These are phyloP conservation scores for Limnephilus lunatus DNA, from an alignment of 2,888 invertebrate species.

Conservation along the genomic window DNA sequence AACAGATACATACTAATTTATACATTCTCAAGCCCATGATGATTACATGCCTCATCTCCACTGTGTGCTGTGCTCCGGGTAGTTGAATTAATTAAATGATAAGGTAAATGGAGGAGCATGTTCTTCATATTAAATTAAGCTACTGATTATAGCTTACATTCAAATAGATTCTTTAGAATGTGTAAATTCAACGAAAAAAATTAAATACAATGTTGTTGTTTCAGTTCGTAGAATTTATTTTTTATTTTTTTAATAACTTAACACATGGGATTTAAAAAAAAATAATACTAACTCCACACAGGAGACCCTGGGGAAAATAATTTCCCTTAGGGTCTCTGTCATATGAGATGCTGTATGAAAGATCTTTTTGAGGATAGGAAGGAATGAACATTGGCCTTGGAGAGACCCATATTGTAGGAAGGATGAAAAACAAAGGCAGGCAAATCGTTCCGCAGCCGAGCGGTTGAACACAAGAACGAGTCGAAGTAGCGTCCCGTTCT, in stretches of 20 bases:
- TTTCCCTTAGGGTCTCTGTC: too few relatives aligned
- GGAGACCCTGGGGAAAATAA: not conserved
- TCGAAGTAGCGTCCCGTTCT: too few relatives aligned
- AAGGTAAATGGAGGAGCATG: conserved; percentile 6
- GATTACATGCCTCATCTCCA: conserved; percentile 25
- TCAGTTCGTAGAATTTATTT: not conserved
- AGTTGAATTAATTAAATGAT: conserved; percentile 28
- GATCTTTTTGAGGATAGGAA: too few relatives aligned
- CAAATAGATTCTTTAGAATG: not conserved
- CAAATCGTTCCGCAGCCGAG: too few relatives aligned
- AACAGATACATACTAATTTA: conserved; percentile 42
- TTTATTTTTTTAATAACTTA: not conserved
- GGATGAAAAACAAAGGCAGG: too few relatives aligned
- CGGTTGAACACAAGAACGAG: too few relatives aligned
- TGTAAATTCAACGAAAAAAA: not conserved
- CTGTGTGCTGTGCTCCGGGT: not conserved
- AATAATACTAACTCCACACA: too few relatives aligned
- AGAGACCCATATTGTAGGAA: too few relatives aligned
- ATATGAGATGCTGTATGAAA: too few relatives aligned
- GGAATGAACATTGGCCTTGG: too few relatives aligned
- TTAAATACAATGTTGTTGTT: not conserved
- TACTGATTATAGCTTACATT: not conserved
- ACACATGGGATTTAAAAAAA: too few relatives aligned
- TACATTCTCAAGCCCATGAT: conserved; percentile 11
- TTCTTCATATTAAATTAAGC: not conserved